Base-by-base conservation (phyloP, 2,797 vertebrate species). In the Telmatherina bonti region DNA sequence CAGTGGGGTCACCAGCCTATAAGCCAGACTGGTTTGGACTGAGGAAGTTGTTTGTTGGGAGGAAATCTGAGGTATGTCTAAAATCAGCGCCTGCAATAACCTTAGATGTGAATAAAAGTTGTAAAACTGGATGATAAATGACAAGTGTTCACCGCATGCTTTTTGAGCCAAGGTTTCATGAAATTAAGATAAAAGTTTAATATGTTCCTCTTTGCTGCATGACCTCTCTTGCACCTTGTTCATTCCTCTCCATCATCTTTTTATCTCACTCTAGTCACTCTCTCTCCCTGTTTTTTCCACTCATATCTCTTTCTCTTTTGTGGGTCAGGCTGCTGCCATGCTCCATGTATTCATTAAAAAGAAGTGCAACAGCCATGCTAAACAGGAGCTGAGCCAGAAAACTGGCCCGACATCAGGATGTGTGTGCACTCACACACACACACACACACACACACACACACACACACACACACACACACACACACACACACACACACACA, bases 271-370 rank as follows among this genome's bases (percentile, higher is more conserved):
- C 12, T 51, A 45, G 60, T 20, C 33, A 45, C 27, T 30, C 47
- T 30, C 36, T 49, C 18, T 20, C 12, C 13, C 12, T 38, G 12
- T 38, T 38, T 35, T 35, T 10, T 5, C 8, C 1, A n/a, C 1
- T 9, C 30, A 58, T 55, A 63, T 70, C 30, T 11, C 24, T 49
- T 2, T 65, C n/a, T 74, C 45, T 45, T 59, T 76, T 72, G 67
- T 85, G 68, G 82, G 85, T 87, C 74, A 82, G 58, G 52, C 57
- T 70, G 59, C 73, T 79, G 84, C 63, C 84, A 75, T 77, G 51
- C 74, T 55, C 57, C 83, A 67, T 77, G 51, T 81, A 76, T 89
- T 76, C 76, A 90, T 88, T 85, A 83, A 67, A 64, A 56, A 36
- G 22, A 63, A 65, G 60, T 2, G 33, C 33, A 5, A 36, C 62